Conservation (phyloP, 1,140 invertebrate species). For the Macrobrachium nipponense region DNA sequence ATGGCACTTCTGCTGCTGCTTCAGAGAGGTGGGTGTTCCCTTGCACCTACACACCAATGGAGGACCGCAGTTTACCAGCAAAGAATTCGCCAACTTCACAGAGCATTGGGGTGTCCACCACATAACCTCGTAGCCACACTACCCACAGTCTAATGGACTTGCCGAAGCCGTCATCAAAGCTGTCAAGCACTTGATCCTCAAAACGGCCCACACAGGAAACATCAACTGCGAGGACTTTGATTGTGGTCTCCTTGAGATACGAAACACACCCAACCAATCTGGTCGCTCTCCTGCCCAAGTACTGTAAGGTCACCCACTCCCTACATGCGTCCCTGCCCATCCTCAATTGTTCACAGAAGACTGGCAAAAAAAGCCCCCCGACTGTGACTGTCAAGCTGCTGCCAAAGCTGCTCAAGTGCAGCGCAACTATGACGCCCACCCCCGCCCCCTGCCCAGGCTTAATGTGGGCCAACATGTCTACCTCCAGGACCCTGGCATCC, state of each 20-base stretch:
- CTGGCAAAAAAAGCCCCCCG: neutral
- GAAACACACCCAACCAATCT: no score
- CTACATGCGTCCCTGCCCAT: neutral
- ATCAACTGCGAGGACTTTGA: conserved; percentile 10
- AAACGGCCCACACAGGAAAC: conserved; percentile 3
- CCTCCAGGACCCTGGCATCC: no score
- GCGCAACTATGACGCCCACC: no score
- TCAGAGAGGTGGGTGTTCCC: no score
- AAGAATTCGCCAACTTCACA: no score
- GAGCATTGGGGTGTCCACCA: no score
- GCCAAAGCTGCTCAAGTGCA: no score
- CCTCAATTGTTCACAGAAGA: neutral
- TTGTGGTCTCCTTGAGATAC: conserved; percentile 10
- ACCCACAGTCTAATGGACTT: neutral
- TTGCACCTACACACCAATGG: no score
- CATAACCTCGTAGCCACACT: neutral
- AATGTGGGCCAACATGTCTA: no score
- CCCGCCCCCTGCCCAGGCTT: no score
- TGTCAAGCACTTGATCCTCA: neutral
- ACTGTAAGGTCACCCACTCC: neutral
- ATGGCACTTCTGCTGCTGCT: neutral
- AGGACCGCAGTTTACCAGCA: no score
- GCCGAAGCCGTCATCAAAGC: neutral
- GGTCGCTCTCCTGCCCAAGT: neutral
- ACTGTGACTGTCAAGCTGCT: no score